A percentile compares a stretch with the other conserved stretches of the same genome.
These are phyloP conservation scores for Gallinago nigripennis DNA, from an alignment of 2,797 vertebrate genomes.

Conservation along the genomic window DNA sequence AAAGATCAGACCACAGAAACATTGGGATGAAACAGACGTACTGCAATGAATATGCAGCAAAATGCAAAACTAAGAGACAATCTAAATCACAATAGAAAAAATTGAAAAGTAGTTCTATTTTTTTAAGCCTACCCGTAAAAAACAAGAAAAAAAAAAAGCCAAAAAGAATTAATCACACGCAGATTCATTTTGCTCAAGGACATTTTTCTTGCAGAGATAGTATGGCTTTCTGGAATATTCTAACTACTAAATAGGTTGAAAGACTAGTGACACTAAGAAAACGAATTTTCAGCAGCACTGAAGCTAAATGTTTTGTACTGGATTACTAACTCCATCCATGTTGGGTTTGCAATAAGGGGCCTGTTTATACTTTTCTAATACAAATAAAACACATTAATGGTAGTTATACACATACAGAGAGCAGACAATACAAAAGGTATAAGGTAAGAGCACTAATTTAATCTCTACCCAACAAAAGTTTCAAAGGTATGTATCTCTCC, in stretches of 20 bases:
- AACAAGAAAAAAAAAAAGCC: accelerated
- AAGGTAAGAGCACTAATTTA: neutral
- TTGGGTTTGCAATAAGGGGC: neutral
- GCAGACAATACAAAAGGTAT: neutral
- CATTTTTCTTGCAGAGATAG: neutral
- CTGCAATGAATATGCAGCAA: neutral
- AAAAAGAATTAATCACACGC: neutral
- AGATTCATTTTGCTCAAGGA: neutral
- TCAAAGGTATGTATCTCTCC: neutral
- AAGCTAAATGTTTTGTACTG: neutral
- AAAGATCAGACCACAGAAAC: neutral
- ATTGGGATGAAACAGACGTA: neutral
- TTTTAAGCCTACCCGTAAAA: neutral
- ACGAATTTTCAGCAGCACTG: neutral
- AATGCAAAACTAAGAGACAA: neutral
- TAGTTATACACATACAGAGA: neutral
- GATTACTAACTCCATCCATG: neutral
- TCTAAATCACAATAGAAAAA: neutral
- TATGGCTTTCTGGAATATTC: neutral
- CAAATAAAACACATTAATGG: neutral
- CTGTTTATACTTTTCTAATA: neutral
- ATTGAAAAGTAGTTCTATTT: neutral
- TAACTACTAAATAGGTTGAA: neutral
- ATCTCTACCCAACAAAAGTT: neutral
- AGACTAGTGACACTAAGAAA: neutral